Evolutionary conservation across 2,888 invertebrate species (phyloP), one percentile per base, ranked within the genome.

Genomic region (Pseudeuparius sepicola): DNA sequence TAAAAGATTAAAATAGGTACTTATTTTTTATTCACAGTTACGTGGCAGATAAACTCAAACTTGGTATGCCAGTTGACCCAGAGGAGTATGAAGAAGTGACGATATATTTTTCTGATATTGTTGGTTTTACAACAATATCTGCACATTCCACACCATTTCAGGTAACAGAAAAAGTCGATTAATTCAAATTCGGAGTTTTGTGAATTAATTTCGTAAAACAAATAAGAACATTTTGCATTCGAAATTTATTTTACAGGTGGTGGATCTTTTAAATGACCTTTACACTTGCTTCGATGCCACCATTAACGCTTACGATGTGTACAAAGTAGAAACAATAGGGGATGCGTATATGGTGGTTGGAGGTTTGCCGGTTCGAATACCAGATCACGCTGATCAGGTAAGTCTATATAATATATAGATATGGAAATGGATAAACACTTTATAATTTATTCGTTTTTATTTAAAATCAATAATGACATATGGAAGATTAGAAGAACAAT

Each of bases 331-430:
- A 65, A 93, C 92, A 0, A 93, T 93, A 50, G 93, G 92, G 7
- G 92, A 92, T 62, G 92, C 92, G 2, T 87, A 88, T 63, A 92
- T 92, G 90, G 89, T 90, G 14, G 89, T 88, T n/a, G 84, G 85
- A 35, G 89, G 89, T 12, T 67, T 87, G 50, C 88, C 88, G 1
- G 74, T 78, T 23, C 73, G 84, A 51, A 73, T 79, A 52, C 71
- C 73, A 10, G 83, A 85, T 63, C 85, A 86, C 65, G 89, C 90
- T 0, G 84, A 84, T 53, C 62, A 62, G 51, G 61, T 61, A 47
- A 48, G 38, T 38, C 17, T 15, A n/a, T n/a, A 36, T 10, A 12
- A 14, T n/a, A 32, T 7, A 12, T 27, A 13, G 13, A 11, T 11
- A 15, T 7, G 14, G 13, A 12, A 2, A 12, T 3, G 14, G n/a